phyloP scores from a whole-genome alignment of 2,888 invertebrate genomes.

The Andrena dorsata region DNA sequence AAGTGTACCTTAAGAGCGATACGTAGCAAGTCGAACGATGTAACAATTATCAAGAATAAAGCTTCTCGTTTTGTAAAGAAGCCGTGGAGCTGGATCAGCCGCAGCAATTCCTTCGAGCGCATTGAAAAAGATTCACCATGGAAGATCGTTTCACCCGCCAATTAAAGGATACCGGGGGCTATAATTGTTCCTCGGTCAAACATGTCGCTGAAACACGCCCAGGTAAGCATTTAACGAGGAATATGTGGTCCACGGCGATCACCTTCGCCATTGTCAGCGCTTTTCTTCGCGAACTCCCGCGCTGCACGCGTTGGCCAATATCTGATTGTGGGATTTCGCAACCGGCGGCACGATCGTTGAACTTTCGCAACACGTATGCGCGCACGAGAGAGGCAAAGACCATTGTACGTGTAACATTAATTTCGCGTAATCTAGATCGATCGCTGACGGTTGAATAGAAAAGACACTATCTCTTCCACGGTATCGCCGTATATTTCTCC shows the following conservation, averaged over 20 bases:
- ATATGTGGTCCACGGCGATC: slow-evolving; percentile 45
- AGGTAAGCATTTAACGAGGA: slow-evolving; percentile 48
- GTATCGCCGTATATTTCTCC: not conserved
- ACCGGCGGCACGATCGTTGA: slow-evolving; percentile 56
- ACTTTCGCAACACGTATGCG: slow-evolving; percentile 62
- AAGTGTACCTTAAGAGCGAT: slow-evolving; percentile 73
- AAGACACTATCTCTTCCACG: slow-evolving; percentile 1
- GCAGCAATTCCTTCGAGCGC: not conserved
- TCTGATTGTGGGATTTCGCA: slow-evolving; percentile 69
- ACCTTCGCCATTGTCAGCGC: slow-evolving; percentile 56
- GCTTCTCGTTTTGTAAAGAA: slow-evolving; percentile 74
- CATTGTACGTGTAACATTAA: slow-evolving; percentile 43
- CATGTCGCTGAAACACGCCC: slow-evolving; percentile 60
- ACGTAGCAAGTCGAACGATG: slow-evolving; percentile 65
- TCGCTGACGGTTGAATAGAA: slow-evolving; percentile 22
- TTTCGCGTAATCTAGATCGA: slow-evolving; percentile 55
- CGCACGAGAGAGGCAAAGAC: slow-evolving; percentile 25
- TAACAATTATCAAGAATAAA: slow-evolving; percentile 72
- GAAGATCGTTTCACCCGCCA: not conserved
- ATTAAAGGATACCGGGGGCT: not conserved
- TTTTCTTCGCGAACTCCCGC: slow-evolving; percentile 59
- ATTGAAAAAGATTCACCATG: slow-evolving; percentile 1
- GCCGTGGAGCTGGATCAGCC: not conserved
- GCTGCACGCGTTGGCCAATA: slow-evolving; percentile 63
- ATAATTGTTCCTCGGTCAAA: slow-evolving; percentile 28